These are phyloP conservation scores for Menidia menidia DNA, from an alignment of 2,797 vertebrate genomes.

Conservation along the genomic window DNA sequence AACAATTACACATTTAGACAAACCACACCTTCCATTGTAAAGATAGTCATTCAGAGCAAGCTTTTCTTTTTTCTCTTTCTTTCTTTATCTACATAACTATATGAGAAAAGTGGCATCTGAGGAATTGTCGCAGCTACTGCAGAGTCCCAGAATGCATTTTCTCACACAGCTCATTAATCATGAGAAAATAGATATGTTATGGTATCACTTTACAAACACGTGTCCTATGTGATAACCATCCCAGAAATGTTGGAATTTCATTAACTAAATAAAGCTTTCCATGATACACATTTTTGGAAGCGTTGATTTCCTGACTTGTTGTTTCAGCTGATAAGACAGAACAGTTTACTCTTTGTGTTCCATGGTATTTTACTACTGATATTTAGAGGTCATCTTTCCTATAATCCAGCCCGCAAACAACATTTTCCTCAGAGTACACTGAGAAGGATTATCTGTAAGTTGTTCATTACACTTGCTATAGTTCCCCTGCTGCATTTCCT, in stretches of 20 bases:
- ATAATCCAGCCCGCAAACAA: conserved; percentile 15
- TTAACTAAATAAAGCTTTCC: background rate
- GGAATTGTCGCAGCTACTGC: conserved; percentile 48
- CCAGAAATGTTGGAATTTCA: conserved; percentile 15
- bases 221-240: background rate
- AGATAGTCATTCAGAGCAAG: conserved; percentile 39
- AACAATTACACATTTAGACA: conserved; percentile 45
- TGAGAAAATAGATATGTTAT: background rate
- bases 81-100: conserved; percentile 23
- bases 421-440: conserved; percentile 23
- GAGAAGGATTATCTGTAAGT: conserved; percentile 58
- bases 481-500: conserved; percentile 27
- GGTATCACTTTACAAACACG: background rate
- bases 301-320: background rate
- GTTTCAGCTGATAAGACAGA: conserved; percentile 15
- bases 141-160: conserved; percentile 50
- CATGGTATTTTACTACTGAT: conserved; percentile 30
- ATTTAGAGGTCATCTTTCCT: conserved; percentile 23
- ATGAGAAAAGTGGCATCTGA: conserved; percentile 46
- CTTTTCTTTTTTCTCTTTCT: background rate
- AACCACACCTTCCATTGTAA: conserved; percentile 22
- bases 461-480: conserved; percentile 54
- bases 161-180: conserved; percentile 36
- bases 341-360: conserved; percentile 8
- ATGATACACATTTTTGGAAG: background rate